Conservation (phyloP, 2,113 vertebrate genomes). For the Antechinus flavipes region DNA sequence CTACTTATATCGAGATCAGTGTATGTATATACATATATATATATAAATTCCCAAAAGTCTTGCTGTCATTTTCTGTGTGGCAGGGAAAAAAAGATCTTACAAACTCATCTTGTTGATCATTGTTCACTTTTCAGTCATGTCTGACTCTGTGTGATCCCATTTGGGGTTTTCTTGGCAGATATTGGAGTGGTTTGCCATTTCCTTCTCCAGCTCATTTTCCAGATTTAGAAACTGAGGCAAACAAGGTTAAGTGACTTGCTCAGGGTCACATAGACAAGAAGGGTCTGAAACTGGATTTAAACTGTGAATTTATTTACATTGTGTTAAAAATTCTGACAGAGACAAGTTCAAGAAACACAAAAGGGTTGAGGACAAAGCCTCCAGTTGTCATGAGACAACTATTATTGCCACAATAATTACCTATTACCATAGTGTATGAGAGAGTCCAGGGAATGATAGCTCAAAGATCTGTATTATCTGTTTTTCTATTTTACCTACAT, state of each 20-base stretch:
- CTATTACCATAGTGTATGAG: not conserved
- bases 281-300: no score
- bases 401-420: not conserved
- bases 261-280: no score
- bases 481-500: not conserved
- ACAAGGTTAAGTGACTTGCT: no score
- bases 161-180: no score
- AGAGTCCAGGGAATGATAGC: not conserved
- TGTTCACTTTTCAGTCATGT: no score
- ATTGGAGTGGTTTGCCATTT: no score
- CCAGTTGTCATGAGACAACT: not conserved
- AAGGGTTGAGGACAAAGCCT: not conserved
- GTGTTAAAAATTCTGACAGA: not conserved
- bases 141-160: no score
- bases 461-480: not conserved
- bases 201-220: no score
- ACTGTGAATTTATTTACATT: not conserved
- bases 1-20: no score
- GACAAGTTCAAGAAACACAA: not conserved
- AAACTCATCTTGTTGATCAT: no score
- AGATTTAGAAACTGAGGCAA: no score
- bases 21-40: no score
- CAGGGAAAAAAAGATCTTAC: not conserved
- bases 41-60: not conserved
- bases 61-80: not conserved